phyloP scores from a whole-genome alignment of 92 coral and sea anemone genomes.

The Metridium senile region DNA sequence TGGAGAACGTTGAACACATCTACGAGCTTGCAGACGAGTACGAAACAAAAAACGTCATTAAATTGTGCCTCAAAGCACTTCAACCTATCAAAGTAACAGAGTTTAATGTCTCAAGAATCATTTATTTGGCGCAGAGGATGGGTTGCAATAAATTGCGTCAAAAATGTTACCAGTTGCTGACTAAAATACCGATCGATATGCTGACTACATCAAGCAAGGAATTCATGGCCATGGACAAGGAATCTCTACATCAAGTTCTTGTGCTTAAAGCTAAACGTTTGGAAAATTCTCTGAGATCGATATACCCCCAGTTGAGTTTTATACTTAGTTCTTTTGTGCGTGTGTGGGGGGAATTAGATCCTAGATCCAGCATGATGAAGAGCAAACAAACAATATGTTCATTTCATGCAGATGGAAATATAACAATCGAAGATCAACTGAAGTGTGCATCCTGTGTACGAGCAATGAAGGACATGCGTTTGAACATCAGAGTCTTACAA shows the following conservation, averaged over 20 bases:
- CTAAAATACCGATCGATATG: neutral
- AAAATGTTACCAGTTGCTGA: neutral
- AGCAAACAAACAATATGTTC: neutral
- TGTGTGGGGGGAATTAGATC: neutral
- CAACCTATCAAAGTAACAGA: neutral
- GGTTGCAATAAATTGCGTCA: neutral
- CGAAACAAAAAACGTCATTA: neutral
- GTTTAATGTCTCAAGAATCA: neutral
- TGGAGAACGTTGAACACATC: conserved; percentile 2
- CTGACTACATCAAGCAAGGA: neutral
- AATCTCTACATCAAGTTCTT: neutral
- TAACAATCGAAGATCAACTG: neutral
- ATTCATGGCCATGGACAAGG: neutral
- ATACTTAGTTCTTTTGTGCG: too few species aligned
- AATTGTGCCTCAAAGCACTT: neutral
- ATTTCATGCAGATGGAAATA: neutral
- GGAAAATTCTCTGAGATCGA: neutral
- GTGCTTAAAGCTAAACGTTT: neutral
- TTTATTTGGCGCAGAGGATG: neutral
- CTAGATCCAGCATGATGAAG: neutral
- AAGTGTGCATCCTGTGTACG: neutral
- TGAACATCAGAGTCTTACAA: neutral
- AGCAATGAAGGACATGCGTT: neutral
- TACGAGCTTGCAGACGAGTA: conserved; percentile 13
- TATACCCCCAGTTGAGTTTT: neutral